These are phyloP conservation scores for Anas platyrhynchos DNA, from an alignment of 2,113 vertebrate genomes.

Conservation along the genomic window DNA sequence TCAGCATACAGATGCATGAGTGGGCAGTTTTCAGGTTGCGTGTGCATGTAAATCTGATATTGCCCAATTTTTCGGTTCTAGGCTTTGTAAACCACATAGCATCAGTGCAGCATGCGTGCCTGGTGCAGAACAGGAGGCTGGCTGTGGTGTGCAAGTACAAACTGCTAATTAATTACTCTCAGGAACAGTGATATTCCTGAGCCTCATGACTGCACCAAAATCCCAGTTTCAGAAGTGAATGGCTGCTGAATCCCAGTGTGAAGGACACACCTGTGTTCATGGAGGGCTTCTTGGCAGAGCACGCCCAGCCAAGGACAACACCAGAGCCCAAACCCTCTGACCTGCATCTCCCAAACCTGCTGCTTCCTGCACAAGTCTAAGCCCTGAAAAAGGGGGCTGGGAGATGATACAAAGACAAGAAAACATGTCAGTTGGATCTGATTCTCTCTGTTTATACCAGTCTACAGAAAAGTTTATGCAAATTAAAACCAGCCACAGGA, in stretches of 20 bases:
- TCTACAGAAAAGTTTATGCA: background rate
- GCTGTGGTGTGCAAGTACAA: background rate
- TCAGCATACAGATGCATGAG: background rate
- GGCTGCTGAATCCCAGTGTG: background rate
- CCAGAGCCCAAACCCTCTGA: background rate
- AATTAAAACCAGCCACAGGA: background rate
- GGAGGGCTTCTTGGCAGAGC: background rate
- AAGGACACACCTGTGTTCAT: background rate
- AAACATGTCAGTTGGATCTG: background rate
- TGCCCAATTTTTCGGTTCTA: slow-evolving; percentile 11
- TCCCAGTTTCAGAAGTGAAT: background rate
- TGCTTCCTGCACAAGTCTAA: background rate
- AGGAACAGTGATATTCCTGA: background rate
- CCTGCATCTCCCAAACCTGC: background rate
- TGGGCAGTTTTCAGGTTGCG: background rate
- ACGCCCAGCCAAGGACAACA: background rate
- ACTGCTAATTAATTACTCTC: background rate
- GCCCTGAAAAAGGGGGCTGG: background rate
- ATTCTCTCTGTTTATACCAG: background rate
- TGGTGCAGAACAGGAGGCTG: background rate
- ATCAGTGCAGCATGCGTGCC: rapidly evolving
- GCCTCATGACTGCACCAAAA: background rate
- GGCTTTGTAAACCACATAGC: background rate
- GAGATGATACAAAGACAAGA: background rate
- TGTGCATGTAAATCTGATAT: slow-evolving; percentile 24